A percentile compares a stretch with the other conserved stretches of the same genome.
These are phyloP conservation scores for Morelia viridis DNA, from an alignment of 2,797 vertebrate species.

Conservation along the genomic window DNA sequence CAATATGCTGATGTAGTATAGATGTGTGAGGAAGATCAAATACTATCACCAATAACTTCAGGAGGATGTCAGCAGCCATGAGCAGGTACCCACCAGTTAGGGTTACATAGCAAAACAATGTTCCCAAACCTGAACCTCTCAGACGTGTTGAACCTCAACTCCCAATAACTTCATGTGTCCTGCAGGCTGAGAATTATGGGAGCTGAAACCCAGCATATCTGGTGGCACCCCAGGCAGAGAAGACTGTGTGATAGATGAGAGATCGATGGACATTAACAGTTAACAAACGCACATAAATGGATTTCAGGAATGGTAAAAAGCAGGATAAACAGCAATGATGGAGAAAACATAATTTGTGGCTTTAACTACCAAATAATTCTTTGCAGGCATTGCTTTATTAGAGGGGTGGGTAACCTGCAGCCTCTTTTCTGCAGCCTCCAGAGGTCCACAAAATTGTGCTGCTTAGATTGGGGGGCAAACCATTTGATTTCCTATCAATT, in stretches of 20 bases:
- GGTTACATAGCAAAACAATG: neutral
- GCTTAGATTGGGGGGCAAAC: neutral
- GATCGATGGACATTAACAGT: neutral
- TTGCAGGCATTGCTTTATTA: neutral
- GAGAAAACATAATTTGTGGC: neutral
- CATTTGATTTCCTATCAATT: neutral
- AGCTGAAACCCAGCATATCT: neutral
- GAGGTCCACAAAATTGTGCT: neutral
- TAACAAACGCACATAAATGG: neutral
- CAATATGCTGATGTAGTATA: neutral
- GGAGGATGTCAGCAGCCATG: neutral
- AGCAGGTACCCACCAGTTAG: neutral
- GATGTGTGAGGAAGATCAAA: neutral
- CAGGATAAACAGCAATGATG: neutral
- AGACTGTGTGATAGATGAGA: no score
- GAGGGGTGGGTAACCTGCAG: neutral
- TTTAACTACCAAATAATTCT: neutral
- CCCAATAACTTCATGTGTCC: neutral
- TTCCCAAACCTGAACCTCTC: neutral
- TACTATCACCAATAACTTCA: neutral
- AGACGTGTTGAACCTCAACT: neutral
- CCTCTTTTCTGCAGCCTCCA: neutral
- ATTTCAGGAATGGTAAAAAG: neutral
- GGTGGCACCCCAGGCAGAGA: neutral
- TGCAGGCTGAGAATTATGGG: neutral